Conservation (phyloP, 2,113 vertebrate species). For the Hypocryptadius cinnamomeus region DNA sequence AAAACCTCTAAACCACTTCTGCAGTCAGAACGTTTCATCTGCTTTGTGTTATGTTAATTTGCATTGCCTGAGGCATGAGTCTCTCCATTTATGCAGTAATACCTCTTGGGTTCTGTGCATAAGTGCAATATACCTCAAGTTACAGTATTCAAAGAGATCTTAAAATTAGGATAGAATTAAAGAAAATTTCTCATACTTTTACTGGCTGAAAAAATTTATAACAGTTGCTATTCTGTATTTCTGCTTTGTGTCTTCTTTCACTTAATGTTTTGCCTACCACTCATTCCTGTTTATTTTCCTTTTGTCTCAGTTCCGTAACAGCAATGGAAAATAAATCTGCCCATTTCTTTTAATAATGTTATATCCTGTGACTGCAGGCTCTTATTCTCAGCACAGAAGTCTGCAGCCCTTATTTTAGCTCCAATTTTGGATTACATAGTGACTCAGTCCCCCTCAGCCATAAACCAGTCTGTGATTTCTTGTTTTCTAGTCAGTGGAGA, state of each 20-base stretch:
- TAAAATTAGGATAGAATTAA: neutral
- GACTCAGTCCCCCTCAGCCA: neutral
- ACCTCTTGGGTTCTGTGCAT: neutral
- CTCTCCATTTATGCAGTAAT: neutral
- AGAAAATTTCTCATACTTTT: neutral
- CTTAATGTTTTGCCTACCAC: neutral
- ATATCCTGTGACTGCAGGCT: neutral
- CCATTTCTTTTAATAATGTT: neutral
- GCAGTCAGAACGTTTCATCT: neutral
- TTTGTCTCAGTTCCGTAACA: neutral
- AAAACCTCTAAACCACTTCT: neutral
- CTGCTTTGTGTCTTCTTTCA: neutral
- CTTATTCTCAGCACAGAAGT: neutral
- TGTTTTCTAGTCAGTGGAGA: slow-evolving; percentile 70
- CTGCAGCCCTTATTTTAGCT: neutral
- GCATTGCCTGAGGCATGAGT: neutral
- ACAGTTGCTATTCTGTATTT: neutral
- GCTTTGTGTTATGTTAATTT: neutral
- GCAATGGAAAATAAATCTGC: neutral
- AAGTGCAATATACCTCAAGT: neutral
- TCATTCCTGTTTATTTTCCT: neutral
- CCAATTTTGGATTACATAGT: neutral
- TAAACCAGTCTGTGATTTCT: slow-evolving; percentile 20
- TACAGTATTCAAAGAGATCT: neutral
- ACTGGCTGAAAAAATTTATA: neutral